Conservation (phyloP, 2,113 vertebrate species). For the Petroica traversi region DNA sequence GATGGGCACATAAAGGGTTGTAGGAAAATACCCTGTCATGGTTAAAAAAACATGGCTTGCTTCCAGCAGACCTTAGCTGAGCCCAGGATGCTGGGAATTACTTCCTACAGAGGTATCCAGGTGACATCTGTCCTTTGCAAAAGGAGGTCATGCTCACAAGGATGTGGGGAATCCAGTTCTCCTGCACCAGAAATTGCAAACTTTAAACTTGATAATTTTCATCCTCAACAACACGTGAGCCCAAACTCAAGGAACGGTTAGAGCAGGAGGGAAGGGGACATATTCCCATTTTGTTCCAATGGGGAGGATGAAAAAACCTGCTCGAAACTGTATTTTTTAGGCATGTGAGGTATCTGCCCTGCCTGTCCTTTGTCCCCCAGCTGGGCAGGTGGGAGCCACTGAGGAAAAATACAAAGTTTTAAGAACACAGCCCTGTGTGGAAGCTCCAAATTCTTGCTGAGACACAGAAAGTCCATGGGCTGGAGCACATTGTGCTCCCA, state of each 20-base stretch:
- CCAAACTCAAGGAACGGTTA: background rate
- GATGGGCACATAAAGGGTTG: fast-evolving
- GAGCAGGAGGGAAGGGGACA: background rate
- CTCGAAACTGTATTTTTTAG: background rate
- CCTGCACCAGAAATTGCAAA: background rate
- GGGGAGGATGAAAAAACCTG: background rate
- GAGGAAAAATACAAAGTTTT: background rate
- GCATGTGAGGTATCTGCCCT: fast-evolving
- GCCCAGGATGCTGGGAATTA: background rate
- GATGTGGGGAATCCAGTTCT: background rate
- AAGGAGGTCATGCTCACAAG: background rate
- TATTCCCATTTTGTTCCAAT: background rate
- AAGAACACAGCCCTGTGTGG: background rate
- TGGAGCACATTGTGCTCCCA: background rate
- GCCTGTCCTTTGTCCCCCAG: background rate
- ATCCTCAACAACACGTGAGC: background rate
- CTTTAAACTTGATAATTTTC: background rate
- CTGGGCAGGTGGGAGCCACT: background rate
- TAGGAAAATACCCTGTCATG: background rate
- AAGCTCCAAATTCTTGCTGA: background rate
- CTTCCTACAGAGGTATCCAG: background rate
- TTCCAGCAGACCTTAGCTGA: background rate
- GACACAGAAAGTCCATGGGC: background rate
- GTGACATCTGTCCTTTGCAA: background rate
- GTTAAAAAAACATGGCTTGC: fast-evolving